Evolutionary conservation across 2,113 vertebrate genomes (phyloP).

Genomic region (Setophaga petechia): DNA sequence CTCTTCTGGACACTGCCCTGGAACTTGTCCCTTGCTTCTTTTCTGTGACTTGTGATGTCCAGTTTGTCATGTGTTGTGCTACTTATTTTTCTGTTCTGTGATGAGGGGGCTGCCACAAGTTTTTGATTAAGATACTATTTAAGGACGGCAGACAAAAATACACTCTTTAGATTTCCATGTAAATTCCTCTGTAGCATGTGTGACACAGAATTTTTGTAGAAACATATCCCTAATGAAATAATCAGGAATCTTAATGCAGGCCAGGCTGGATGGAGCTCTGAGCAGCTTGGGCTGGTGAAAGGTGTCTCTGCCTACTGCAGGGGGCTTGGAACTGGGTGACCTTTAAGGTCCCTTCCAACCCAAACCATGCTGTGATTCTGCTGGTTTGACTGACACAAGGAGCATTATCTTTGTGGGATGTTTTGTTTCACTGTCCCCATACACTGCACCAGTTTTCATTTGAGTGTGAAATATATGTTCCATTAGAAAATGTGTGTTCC

Average conservation of each 20-base stretch:
- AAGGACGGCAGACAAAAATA: background rate
- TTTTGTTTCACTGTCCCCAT: background rate
- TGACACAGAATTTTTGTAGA: background rate
- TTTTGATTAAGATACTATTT: slow-evolving; percentile 5
- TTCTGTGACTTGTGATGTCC: background rate
- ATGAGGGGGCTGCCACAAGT: background rate
- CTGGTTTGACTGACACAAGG: background rate
- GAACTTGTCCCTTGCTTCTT: background rate
- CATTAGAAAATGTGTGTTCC: background rate
- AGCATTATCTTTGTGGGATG: background rate
- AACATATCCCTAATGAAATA: background rate
- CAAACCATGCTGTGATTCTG: background rate
- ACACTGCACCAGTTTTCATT: background rate
- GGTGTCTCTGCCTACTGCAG: too few species aligned
- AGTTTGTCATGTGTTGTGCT: background rate
- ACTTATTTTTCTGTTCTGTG: background rate
- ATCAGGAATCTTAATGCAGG: background rate
- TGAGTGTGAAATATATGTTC: background rate
- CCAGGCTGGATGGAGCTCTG: background rate
- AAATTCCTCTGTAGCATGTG: background rate
- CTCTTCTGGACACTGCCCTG: background rate
- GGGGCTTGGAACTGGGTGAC: background rate
- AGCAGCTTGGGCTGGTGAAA: background rate
- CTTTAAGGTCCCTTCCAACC: background rate
- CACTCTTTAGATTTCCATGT: background rate